These are phyloP conservation scores for Manis javanica DNA, from an alignment of 2,797 vertebrate genomes.

Conservation along the genomic window DNA sequence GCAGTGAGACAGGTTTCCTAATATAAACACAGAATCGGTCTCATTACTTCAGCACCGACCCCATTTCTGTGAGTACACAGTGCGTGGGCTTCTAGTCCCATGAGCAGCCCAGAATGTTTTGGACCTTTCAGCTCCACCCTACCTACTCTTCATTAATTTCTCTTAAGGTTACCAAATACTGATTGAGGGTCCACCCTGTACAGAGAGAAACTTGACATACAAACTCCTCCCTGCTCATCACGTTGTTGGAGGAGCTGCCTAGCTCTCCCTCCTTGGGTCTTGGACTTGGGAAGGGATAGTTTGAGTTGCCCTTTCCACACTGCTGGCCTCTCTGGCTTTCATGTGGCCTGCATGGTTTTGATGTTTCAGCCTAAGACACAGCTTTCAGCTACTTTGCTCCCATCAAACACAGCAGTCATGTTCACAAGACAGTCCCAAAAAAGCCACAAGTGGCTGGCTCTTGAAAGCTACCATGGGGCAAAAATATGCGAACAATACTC, in stretches of 20 bases:
- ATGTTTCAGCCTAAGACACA: neutral
- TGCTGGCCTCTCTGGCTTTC: neutral
- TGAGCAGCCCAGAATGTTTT: neutral
- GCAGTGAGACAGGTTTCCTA: neutral
- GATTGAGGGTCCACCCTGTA: neutral
- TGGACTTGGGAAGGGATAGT: neutral
- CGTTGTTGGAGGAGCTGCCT: neutral
- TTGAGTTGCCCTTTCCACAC: neutral
- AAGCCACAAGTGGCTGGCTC: neutral
- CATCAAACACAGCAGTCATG: neutral
- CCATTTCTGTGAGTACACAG: neutral
- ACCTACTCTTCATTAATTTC: neutral
- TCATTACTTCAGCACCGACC: neutral
- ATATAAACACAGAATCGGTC: neutral
- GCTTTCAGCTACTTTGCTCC: neutral
- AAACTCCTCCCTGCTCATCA: neutral
- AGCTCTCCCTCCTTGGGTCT: neutral
- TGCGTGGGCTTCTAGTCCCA: neutral
- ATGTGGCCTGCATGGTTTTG: neutral
- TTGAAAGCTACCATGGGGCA: neutral
- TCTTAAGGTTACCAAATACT: conserved; percentile 41
- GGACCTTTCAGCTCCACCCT: neutral
- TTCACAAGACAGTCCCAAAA: neutral
- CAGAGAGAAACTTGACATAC: neutral
- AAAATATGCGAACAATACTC: neutral